phyloP scores from a whole-genome alignment of 2,113 vertebrate genomes.

The Poicephalus gulielmi region DNA sequence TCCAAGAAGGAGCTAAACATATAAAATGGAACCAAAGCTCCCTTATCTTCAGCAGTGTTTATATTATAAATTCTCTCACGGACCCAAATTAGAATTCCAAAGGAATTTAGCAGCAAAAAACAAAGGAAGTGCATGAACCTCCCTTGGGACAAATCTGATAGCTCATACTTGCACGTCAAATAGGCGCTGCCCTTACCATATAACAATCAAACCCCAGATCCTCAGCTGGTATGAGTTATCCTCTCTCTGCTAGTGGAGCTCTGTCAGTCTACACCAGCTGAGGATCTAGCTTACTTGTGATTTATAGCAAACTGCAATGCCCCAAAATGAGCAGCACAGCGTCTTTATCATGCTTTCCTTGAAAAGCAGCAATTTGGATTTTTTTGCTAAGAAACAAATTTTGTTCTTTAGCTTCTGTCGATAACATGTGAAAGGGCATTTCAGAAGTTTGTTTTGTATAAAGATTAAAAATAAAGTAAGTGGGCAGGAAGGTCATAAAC shows the following conservation, averaged over 20 bases:
- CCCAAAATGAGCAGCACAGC: not conserved
- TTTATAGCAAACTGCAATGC: not conserved
- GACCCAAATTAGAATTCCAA: constrained; percentile 18
- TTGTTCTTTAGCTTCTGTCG: not conserved
- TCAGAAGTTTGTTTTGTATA: not conserved
- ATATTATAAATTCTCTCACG: constrained; percentile 19
- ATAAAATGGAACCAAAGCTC: not conserved
- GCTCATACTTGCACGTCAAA: not conserved
- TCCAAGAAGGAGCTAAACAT: not conserved
- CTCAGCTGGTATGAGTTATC: not conserved
- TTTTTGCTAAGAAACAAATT: not conserved
- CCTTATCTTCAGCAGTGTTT: constrained; percentile 17
- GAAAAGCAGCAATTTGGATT: not conserved
- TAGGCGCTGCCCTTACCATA: not conserved
- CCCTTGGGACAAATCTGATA: constrained; percentile 17
- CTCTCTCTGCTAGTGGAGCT: not conserved
- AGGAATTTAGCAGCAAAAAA: constrained; percentile 14
- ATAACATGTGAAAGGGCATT: not conserved
- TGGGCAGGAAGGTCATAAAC: not conserved
- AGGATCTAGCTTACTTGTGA: not conserved
- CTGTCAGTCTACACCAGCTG: not conserved
- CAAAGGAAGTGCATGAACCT: not conserved
- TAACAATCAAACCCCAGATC: not conserved
- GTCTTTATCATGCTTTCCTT: not conserved
- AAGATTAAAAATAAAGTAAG: not conserved